Evolutionary conservation across 1,140 invertebrate genomes (phyloP), one percentile per base, ranked within the genome.

Genomic region (Atta texana): DNA sequence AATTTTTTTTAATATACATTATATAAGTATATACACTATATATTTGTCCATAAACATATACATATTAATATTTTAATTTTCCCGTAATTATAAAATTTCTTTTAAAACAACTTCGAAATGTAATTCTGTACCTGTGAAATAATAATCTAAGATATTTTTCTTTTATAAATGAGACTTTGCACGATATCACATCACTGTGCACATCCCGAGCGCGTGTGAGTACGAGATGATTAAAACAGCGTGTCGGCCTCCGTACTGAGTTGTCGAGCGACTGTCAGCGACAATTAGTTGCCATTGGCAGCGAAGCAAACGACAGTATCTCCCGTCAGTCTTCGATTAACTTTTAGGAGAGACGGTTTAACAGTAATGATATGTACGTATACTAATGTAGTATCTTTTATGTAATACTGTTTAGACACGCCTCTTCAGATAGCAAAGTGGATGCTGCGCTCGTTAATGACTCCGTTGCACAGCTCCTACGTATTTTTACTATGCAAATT

Each of bases 191-290:
- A 55, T 63, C 61, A 68, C 66, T 85, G 44, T 66, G 18, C 49
- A 74, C 39, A 74, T 61, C 8, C 59, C 63, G n/a, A 51, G 57
- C 31, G 21, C 57, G 28, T 63, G n/a, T 63, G 7, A 34, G 21
- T 28, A 21, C 78, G n/a, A 63, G 61, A 68, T 55, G 49, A 88
- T 82, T 72, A 31, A 59, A 86, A 59, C 53, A 71, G 84, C 71
- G 64, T 69, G 74, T 81, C 77, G 64, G 64, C 81, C 78, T 63
- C 68, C 53, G 68, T 77, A 74, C 63, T 53, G 90, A 51, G 64
- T 57, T 63, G 28, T 88, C 59, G 86, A 72, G 51, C 72, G 76
- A 91, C 90, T 91, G 90, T 91, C 81, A 89, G 78, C 81, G 28
- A 51, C 77, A 89, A 81, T 91, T 55, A 68, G 24, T 63, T 88